These are phyloP conservation scores for Gracilinanus agilis DNA, from an alignment of 2,113 vertebrate species.

Conservation along the genomic window DNA sequence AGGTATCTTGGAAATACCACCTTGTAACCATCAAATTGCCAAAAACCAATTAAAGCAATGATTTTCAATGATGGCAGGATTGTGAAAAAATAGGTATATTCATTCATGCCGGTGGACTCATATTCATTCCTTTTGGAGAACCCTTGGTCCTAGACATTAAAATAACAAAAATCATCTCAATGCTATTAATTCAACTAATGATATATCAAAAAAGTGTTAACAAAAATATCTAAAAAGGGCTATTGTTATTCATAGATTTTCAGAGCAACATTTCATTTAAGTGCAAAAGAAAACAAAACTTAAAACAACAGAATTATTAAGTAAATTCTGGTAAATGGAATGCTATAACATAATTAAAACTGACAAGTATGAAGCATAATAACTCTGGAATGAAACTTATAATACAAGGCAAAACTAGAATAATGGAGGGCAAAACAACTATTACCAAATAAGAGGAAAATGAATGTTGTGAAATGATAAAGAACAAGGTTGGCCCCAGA, in stretches of 20 bases:
- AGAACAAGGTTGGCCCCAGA: background rate
- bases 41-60: background rate
- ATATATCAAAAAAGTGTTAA: background rate
- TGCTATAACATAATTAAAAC: background rate
- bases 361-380: background rate
- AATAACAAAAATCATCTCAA: background rate
- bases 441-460: background rate
- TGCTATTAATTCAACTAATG: background rate
- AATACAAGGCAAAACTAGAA: background rate
- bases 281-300: background rate
- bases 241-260: background rate
- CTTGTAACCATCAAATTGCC: background rate
- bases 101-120: background rate
- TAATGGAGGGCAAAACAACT: background rate
- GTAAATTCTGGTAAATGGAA: background rate
- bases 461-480: background rate
- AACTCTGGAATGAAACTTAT: background rate
- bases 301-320: background rate
- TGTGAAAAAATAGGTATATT: background rate
- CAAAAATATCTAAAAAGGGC: background rate
- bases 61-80: background rate
- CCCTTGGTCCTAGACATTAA: background rate
- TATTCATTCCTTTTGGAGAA: background rate
- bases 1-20: background rate
- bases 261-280: background rate